Base-by-base conservation (phyloP, 2,113 vertebrate genomes). In the Campylorhamphus procurvoides region DNA sequence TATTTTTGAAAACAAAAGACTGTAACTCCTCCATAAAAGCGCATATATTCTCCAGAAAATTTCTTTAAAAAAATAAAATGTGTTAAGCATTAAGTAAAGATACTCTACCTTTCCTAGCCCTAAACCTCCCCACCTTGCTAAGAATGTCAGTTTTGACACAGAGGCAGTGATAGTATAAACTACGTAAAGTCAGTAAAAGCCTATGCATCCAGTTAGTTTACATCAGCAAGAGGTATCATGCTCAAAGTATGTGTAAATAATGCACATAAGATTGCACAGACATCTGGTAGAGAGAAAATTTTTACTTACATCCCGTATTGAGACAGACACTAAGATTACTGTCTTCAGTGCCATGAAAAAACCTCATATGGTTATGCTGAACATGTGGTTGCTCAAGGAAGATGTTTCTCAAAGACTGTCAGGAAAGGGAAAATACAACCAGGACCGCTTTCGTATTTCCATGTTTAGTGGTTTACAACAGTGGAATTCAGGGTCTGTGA, bases 381-480 rank as follows among this genome's bases (percentile, higher is more conserved):
- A 94, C 86, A 83, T 95, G 81, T 96, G 91, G 85, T 86, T 89
- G 93, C 79, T 95, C 87, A 85, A 68, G 91, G 87, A 92, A 91
- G 95, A 95, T 55, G 91, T 87, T 96, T 94, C 92, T 82, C 89
- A 93, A 95, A 92, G 89, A 75, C 67, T 84, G 73, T 87, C 71
- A 95, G 77, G 72, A 87, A 92, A 96, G 82, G 80, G 88, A 95
- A 97, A 97, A 89, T 52, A 71, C 63, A 89, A 79, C 27, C 47
- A 77, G 75, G 79, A 72, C 44, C 84, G 87, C 82, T 87, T 96
- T 95, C 19, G 18, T 91, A 96, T 96, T 95, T 91, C 95, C 87
- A 84, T 85, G 84, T 91, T 95, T 79, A 93, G 64, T 88, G 84
- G 90, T 93, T 96, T 84, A 87, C 63, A 84, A 39, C 23, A 80